Evolutionary conservation across 2,113 vertebrate genomes (phyloP).

Genomic region (Lepus timidus): DNA sequence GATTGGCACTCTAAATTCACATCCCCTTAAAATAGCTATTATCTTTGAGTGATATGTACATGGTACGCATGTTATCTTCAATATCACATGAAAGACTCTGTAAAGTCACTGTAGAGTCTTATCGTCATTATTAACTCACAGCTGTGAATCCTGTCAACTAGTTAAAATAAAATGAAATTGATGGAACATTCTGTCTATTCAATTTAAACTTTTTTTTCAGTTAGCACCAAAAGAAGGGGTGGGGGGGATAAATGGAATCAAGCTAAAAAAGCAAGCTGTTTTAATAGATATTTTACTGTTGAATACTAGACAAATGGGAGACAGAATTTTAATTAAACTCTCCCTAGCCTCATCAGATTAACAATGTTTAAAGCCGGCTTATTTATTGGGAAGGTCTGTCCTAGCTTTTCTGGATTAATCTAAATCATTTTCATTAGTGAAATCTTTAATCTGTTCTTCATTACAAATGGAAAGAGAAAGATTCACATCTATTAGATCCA

Average conservation of each 20-base stretch:
- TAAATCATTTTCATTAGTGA: slow-evolving; percentile 77
- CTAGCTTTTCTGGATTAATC: slow-evolving; percentile 72
- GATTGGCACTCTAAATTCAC: neutral
- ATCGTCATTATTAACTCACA: neutral
- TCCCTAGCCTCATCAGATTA: slow-evolving; percentile 76
- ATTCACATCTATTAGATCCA: slow-evolving; percentile 47
- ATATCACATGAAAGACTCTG: neutral
- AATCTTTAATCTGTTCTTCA: slow-evolving; percentile 76
- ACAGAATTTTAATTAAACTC: slow-evolving; percentile 78
- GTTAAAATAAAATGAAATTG: neutral
- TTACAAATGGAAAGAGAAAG: slow-evolving; percentile 69
- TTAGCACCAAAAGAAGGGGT: neutral
- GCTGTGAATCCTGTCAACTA: neutral
- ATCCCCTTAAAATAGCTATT: neutral
- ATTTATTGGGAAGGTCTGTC: slow-evolving; percentile 66
- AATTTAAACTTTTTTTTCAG: neutral
- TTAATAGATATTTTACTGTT: slow-evolving; percentile 64
- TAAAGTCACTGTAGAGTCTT: neutral
- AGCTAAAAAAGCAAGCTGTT: slow-evolving; percentile 43
- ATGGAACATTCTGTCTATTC: neutral
- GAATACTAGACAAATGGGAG: slow-evolving; percentile 59
- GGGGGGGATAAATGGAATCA: neutral
- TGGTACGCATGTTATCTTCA: neutral
- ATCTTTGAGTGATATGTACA: neutral
- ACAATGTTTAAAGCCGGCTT: slow-evolving; percentile 66